A percentile compares a stretch with the other conserved stretches of the same genome.
phyloP scores from a whole-genome alignment of 2,797 vertebrate species.

The Lerista edwardsae region DNA sequence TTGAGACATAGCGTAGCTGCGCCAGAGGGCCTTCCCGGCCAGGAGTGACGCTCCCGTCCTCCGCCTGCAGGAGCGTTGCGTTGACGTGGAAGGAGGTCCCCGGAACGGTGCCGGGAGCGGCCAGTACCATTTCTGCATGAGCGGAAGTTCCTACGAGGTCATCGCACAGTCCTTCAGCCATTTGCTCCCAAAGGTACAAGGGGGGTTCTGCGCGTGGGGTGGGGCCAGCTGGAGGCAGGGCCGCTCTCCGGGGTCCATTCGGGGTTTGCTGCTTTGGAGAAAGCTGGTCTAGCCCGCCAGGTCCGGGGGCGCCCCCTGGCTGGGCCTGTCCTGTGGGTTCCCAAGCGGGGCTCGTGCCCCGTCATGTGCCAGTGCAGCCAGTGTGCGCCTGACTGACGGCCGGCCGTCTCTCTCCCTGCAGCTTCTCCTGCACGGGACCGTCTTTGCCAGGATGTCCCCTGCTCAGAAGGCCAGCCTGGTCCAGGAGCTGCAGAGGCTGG shows the following conservation, averaged over 20 bases:
- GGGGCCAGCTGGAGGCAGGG: not conserved
- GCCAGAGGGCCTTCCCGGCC: not conserved
- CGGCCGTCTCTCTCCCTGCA: slow-evolving; percentile 36
- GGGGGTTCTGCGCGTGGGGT: slow-evolving; percentile 36
- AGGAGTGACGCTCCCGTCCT: not conserved
- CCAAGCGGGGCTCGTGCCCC: too few species aligned
- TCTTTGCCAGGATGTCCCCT: slow-evolving; percentile 85
- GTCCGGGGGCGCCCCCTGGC: not conserved
- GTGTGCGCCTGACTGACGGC: too few species aligned
- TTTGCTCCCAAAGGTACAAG: slow-evolving; percentile 81
- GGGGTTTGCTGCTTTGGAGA: not conserved
- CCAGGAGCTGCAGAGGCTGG: slow-evolving; percentile 83
- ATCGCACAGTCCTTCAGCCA: slow-evolving; percentile 75
- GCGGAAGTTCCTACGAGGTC: slow-evolving; percentile 76
- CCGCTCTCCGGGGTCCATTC: not conserved
- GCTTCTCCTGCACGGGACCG: slow-evolving; percentile 79
- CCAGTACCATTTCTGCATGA: slow-evolving; percentile 80
- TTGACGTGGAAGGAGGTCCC: slow-evolving; percentile 48
- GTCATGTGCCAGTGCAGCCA: too few species aligned
- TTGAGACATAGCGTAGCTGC: too few species aligned
- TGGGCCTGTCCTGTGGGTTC: not conserved
- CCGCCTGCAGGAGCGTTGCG: slow-evolving; percentile 64
- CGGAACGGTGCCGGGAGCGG: slow-evolving; percentile 33
- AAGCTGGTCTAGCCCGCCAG: not conserved
- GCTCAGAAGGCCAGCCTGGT: slow-evolving; percentile 80